Evolutionary conservation across 2,113 vertebrate genomes (phyloP).

Genomic region (Formicarius rufipectus): DNA sequence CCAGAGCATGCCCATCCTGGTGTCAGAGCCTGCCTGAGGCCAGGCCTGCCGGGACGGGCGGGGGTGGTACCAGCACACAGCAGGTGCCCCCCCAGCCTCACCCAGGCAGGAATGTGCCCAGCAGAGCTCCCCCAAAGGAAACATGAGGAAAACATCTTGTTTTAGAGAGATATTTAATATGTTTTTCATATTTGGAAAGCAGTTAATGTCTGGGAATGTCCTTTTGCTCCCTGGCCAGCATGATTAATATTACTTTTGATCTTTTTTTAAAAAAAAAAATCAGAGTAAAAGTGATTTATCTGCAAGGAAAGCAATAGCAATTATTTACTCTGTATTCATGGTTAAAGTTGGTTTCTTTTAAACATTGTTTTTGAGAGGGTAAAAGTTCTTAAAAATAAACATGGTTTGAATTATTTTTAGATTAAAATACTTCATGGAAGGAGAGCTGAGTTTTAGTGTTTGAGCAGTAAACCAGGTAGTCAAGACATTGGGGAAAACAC

Average conservation of each 20-base stretch:
- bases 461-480: slow-evolving; percentile 55
- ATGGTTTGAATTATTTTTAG: slow-evolving; percentile 70
- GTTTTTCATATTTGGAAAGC: slow-evolving; percentile 76
- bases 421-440: slow-evolving; percentile 52
- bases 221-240: slow-evolving; percentile 70
- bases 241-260: slow-evolving; percentile 53
- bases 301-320: slow-evolving; percentile 61
- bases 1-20: accelerated
- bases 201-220: slow-evolving; percentile 74
- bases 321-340: slow-evolving; percentile 69
- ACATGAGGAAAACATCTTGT: slow-evolving; percentile 74
- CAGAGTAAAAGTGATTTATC: slow-evolving; percentile 74
- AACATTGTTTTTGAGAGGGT: slow-evolving; percentile 69
- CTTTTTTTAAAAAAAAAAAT: not conserved
- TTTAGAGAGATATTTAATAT: slow-evolving; percentile 72
- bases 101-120: not conserved
- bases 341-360: slow-evolving; percentile 69
- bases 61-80: not conserved
- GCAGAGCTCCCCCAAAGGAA: slow-evolving; percentile 53
- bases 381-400: slow-evolving; percentile 66
- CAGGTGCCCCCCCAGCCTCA: not conserved
- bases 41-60: not conserved
- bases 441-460: slow-evolving; percentile 33
- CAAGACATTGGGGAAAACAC: not conserved
- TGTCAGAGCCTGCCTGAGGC: not conserved